phyloP scores from a whole-genome alignment of 1,140 invertebrate species.

The Caerostris extrusa region DNA sequence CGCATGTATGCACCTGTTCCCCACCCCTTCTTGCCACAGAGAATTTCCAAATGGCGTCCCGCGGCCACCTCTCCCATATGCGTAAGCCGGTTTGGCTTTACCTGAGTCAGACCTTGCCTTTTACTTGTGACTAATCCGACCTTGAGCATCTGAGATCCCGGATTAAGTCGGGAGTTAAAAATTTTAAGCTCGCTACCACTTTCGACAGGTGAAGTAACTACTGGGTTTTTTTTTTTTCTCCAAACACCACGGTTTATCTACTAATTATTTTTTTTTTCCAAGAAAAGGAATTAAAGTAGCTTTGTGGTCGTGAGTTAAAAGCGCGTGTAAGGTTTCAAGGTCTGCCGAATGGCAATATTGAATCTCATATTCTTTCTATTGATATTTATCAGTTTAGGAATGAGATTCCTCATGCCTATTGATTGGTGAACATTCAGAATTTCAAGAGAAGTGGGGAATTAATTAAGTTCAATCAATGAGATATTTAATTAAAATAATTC shows the following conservation, averaged over 20 bases:
- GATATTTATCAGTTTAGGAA: too few species aligned
- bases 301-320: not conserved
- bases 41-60: not conserved
- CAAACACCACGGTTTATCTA: too few species aligned
- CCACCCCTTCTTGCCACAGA: too few species aligned
- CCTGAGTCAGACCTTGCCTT: not conserved
- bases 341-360: not conserved
- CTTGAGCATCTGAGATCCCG: not conserved
- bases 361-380: too few species aligned
- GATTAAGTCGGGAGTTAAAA: slow-evolving; percentile 12
- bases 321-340: not conserved
- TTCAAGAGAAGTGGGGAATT: too few species aligned
- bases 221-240: not conserved
- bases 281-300: too few species aligned
- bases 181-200: not conserved
- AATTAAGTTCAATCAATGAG: too few species aligned
- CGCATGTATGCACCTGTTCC: too few species aligned
- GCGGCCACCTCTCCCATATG: not conserved
- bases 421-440: too few species aligned
- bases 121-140: slow-evolving; percentile 19
- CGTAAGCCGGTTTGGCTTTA: not conserved
- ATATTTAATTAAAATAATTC: too few species aligned
- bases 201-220: slow-evolving; percentile 4
- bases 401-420: too few species aligned
- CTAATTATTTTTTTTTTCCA: too few species aligned